These are phyloP conservation scores for Premnoplex brunnescens DNA, from an alignment of 2,797 vertebrate species.

Conservation along the genomic window DNA sequence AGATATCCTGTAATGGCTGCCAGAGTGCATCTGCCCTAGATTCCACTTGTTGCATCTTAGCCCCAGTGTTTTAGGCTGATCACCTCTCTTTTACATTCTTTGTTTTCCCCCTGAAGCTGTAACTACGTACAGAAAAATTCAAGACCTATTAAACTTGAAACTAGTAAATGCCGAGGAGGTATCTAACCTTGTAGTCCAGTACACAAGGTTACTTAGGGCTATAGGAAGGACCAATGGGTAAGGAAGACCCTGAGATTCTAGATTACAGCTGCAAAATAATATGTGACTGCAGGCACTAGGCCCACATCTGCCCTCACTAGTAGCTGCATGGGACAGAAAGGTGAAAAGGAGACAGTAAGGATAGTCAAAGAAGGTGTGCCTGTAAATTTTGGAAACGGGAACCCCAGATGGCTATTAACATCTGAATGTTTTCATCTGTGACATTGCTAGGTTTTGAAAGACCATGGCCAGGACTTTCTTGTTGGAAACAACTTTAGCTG, in stretches of 20 bases:
- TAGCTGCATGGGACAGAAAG: neutral
- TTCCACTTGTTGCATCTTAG: neutral
- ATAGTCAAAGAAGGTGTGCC: neutral
- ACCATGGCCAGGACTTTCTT: slow-evolving; percentile 76
- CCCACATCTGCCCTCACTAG: neutral
- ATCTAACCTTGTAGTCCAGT: neutral
- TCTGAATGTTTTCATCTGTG: neutral
- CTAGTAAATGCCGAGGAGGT: neutral
- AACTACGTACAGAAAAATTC: neutral
- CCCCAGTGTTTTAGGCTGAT: neutral
- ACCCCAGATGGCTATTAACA: neutral
- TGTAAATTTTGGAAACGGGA: neutral
- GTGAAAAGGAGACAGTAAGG: neutral
- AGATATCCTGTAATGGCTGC: neutral
- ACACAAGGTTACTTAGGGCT: neutral
- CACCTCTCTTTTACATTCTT: neutral
- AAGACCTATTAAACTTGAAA: neutral
- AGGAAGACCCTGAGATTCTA: neutral
- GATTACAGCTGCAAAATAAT: neutral
- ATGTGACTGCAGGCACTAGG: neutral
- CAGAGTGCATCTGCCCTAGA: neutral
- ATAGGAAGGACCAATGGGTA: neutral
- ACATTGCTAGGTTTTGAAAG: slow-evolving; percentile 74
- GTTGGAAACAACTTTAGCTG: slow-evolving; percentile 84
- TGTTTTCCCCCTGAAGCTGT: neutral